Evolutionary conservation across 2,113 vertebrate genomes (phyloP).

Genomic region (Odobenus rosmarus): DNA sequence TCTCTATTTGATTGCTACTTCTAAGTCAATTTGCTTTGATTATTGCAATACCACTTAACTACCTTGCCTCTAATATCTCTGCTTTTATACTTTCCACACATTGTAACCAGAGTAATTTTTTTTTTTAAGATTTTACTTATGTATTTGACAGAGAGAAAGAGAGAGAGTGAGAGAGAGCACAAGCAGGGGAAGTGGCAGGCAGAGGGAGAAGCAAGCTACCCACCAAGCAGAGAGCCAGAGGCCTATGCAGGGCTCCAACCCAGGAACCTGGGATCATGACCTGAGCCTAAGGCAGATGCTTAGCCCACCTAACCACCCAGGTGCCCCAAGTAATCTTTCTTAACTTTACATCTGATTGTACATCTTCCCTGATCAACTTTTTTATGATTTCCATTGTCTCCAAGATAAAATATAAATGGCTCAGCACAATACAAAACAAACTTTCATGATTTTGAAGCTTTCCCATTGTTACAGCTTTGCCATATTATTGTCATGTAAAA

Average conservation of each 20-base stretch:
- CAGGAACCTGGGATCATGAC: too few species aligned
- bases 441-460: neutral
- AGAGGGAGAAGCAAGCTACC: neutral
- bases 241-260: neutral
- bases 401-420: neutral
- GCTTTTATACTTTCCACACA: neutral
- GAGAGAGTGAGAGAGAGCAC: neutral
- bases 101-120: neutral
- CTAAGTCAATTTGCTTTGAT: neutral
- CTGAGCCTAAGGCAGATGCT: too few species aligned
- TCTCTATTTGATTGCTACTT: neutral
- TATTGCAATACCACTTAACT: neutral
- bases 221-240: neutral
- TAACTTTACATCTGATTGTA: neutral
- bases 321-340: neutral
- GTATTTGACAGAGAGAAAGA: neutral
- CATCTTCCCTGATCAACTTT: neutral
- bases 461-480: neutral
- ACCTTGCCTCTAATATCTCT: neutral
- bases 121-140: neutral
- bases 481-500: neutral
- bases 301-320: too few species aligned
- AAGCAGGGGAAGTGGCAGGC: neutral
- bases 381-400: neutral
- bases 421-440: neutral